A percentile compares a stretch with the other conserved stretches of the same genome.
Evolutionary conservation across 2,888 invertebrate species (phyloP).

Genomic region (Orchesellides sinensis): DNA sequence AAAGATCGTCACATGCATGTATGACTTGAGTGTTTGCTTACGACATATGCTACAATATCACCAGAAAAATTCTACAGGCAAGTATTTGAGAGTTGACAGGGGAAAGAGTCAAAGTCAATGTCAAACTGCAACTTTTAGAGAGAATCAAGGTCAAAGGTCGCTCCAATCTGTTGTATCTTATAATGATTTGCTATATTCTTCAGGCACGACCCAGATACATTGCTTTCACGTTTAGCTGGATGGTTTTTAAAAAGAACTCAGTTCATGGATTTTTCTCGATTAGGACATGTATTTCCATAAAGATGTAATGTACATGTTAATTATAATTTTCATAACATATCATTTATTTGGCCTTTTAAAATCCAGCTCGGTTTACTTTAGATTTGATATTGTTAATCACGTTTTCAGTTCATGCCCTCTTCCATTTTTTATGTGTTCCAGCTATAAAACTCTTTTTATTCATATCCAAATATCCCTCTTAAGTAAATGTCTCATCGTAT

Average conservation of each 20-base stretch:
- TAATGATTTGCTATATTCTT: background rate
- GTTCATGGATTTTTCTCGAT: background rate
- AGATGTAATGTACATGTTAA: background rate
- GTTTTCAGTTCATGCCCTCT: background rate
- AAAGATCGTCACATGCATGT: too few relatives aligned
- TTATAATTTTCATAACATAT: background rate
- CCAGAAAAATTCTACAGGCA: too few relatives aligned
- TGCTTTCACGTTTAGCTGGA: too few relatives aligned
- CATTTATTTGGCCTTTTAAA: background rate
- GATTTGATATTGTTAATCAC: background rate
- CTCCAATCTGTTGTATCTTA: background rate
- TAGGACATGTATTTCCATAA: background rate
- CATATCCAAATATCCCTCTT: too few relatives aligned
- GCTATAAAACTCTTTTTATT: too few relatives aligned
- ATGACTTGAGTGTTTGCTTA: too few relatives aligned
- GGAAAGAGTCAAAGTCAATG: constrained; percentile 47
- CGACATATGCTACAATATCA: too few relatives aligned
- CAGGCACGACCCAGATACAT: too few relatives aligned
- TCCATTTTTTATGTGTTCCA: too few relatives aligned
- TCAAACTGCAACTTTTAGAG: constrained; percentile 18
- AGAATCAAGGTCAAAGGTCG: constrained; percentile 23
- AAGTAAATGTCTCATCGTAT: too few relatives aligned
- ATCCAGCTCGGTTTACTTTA: background rate
- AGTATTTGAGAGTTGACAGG: too few relatives aligned
- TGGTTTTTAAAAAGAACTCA: background rate